Percentiles rank a stretch among this genome's conserved stretches.
phyloP scores from a whole-genome alignment of 2,797 vertebrate species.

The Champsocephalus esox region DNA sequence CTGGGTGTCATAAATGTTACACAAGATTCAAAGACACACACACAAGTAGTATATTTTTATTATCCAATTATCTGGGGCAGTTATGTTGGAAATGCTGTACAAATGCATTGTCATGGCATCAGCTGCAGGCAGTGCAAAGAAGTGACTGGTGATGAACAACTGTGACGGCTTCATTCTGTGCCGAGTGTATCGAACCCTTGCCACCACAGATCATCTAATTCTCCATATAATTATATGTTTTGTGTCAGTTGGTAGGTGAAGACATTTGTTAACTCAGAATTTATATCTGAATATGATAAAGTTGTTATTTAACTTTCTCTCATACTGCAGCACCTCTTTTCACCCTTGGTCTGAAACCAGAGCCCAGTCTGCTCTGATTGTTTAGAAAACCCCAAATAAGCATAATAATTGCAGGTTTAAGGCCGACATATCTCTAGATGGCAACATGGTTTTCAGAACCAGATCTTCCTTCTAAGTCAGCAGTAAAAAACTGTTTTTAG shows the following conservation, averaged over 20 bases:
- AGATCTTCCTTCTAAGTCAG: too few relatives aligned
- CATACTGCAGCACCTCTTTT: too few relatives aligned
- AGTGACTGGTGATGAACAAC: neutral
- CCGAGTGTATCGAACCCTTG: constrained; percentile 35
- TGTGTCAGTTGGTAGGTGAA: constrained; percentile 23
- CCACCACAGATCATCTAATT: constrained; percentile 44
- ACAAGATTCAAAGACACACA: neutral
- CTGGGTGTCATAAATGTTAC: too few relatives aligned
- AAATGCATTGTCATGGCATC: constrained; percentile 21
- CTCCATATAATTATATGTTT: constrained; percentile 44
- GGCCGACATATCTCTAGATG: too few relatives aligned
- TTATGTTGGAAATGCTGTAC: neutral
- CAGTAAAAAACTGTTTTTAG: too few relatives aligned
- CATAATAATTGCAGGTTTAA: too few relatives aligned
- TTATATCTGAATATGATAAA: constrained; percentile 33
- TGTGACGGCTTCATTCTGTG: constrained; percentile 31
- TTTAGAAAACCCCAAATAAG: too few relatives aligned
- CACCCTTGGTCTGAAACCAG: too few relatives aligned
- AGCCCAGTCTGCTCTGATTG: too few relatives aligned
- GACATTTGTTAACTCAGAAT: constrained; percentile 33
- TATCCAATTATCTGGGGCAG: neutral
- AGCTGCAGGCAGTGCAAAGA: constrained; percentile 13
- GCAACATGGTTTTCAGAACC: too few relatives aligned
- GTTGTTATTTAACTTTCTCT: constrained; percentile 10
- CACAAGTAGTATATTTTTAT: too few relatives aligned